phyloP scores from a whole-genome alignment of 1,140 invertebrate species.

The Orchestia grillus region DNA sequence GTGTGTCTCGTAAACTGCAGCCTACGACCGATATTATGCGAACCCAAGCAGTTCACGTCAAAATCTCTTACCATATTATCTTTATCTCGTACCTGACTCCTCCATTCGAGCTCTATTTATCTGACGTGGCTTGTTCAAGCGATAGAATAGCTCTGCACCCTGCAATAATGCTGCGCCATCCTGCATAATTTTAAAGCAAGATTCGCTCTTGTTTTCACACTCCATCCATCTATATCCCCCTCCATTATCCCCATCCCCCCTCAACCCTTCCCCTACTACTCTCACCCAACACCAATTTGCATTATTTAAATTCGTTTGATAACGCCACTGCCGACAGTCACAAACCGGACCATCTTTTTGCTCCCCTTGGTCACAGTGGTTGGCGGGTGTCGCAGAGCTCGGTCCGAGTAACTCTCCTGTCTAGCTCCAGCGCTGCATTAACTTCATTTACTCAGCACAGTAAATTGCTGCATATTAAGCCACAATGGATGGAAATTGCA shows the following conservation, averaged over 20 bases:
- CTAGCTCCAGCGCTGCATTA: not conserved
- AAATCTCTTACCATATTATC: not conserved
- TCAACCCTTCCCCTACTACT: not conserved
- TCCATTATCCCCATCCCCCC: not conserved
- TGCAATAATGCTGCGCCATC: not conserved
- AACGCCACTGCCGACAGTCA: not conserved
- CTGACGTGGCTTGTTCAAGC: not conserved
- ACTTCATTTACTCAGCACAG: not conserved
- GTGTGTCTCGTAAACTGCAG: not conserved
- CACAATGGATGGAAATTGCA: not conserved
- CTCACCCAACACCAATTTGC: slow-evolving; percentile 18
- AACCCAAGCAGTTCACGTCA: not conserved
- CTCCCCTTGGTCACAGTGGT: not conserved
- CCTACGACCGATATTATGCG: not conserved
- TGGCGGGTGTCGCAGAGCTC: not conserved
- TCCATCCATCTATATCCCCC: slow-evolving; percentile 16
- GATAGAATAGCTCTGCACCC: not conserved
- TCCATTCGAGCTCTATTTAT: not conserved
- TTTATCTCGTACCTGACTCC: not conserved
- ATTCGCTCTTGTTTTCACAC: slow-evolving; percentile 3
- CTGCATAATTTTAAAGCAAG: slow-evolving; percentile 9
- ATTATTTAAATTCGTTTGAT: slow-evolving; percentile 51
- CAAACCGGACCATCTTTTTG: slow-evolving; percentile 52
- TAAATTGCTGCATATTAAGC: not conserved
- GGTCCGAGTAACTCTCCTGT: not conserved